Evolutionary conservation across 2,113 vertebrate species (phyloP).

Genomic region (Rhynchomys soricoides): DNA sequence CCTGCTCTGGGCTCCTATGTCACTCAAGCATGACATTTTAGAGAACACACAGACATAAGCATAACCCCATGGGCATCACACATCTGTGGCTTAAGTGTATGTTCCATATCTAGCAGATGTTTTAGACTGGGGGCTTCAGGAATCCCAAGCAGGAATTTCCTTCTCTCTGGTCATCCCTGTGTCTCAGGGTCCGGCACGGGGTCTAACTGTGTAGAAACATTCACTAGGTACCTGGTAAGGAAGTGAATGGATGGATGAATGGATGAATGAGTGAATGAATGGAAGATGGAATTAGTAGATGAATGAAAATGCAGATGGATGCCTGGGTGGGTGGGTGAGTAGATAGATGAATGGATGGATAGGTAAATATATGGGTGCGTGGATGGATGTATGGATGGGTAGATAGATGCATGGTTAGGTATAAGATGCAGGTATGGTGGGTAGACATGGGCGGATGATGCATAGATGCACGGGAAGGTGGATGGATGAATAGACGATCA

Average conservation of each 20-base stretch:
- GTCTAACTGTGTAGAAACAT: neutral
- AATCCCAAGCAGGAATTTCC: neutral
- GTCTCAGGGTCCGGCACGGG: neutral
- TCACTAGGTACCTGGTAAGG: neutral
- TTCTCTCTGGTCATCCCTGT: no score
- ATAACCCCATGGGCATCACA: neutral
- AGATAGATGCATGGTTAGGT: neutral
- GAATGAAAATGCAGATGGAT: neutral
- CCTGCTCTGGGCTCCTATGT: neutral
- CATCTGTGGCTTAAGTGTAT: neutral
- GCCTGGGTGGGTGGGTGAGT: rapidly evolving
- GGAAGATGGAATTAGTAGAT: no score
- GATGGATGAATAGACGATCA: no score
- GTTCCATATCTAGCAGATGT: neutral
- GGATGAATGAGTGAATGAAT: no score
- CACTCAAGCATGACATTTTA: neutral
- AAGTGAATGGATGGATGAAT: neutral
- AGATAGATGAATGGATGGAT: rapidly evolving
- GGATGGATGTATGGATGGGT: neutral
- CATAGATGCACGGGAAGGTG: neutral
- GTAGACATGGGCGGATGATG: neutral
- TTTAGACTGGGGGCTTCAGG: neutral
- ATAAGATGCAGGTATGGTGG: neutral
- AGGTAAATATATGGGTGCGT: neutral
- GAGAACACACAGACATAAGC: rapidly evolving